These are phyloP conservation scores for Incurvaria masculella DNA, from an alignment of 2,888 invertebrate species.

Conservation along the genomic window DNA sequence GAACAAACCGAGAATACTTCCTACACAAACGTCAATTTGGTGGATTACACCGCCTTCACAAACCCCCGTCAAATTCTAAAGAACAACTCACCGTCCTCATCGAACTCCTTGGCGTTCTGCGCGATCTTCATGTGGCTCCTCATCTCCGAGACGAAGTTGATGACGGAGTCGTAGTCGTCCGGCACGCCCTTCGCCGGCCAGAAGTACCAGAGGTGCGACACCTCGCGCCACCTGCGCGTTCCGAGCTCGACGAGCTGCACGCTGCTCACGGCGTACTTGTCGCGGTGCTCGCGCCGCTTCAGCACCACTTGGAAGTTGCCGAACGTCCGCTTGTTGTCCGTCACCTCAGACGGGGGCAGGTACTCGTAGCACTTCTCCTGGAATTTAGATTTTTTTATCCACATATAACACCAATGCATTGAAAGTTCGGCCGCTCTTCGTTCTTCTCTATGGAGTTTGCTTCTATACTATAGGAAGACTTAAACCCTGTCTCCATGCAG, in stretches of 20 bases:
- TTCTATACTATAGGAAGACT: too few species aligned
- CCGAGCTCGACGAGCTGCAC: constrained; percentile 79
- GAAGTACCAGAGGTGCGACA: constrained; percentile 91
- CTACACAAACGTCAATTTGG: constrained; percentile 6
- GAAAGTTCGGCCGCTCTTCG: too few species aligned
- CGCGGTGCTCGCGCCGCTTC: constrained; percentile 85
- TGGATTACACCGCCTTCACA: too few species aligned
- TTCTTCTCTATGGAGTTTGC: too few species aligned
- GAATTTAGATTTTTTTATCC: too few species aligned
- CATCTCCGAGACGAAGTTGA: constrained; percentile 85
- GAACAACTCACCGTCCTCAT: constrained; percentile 39
- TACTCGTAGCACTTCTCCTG: constrained; percentile 90
- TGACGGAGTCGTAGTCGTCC: constrained; percentile 75
- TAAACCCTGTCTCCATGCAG: too few species aligned
- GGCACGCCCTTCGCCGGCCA: constrained; percentile 92
- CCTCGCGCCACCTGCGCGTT: constrained; percentile 80
- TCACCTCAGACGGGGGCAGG: constrained; percentile 86
- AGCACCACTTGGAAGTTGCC: constrained; percentile 87
- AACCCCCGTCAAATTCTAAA: too few species aligned
- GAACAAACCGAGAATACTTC: too few species aligned
- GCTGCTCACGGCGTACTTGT: constrained; percentile 86
- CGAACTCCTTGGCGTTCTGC: constrained; percentile 50
- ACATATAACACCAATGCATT: too few species aligned
- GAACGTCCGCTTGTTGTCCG: constrained; percentile 82
- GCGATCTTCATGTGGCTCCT: constrained; percentile 56